Evolutionary conservation across 2,888 invertebrate species (phyloP).

Genomic region (Drosophila macrospina): DNA sequence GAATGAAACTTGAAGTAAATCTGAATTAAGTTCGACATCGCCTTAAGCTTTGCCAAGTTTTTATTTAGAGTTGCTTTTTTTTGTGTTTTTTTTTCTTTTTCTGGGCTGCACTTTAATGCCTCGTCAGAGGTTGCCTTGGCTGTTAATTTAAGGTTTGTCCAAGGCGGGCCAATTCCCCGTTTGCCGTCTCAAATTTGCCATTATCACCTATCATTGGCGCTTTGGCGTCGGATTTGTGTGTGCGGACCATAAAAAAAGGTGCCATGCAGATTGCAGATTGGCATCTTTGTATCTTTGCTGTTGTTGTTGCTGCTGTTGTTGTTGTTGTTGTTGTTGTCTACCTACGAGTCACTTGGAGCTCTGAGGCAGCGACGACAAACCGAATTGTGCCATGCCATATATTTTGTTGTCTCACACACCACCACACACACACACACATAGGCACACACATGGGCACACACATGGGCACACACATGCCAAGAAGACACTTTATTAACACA

Average conservation of each 20-base stretch:
- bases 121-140: neutral
- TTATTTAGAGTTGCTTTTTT: no score
- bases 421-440: conserved; percentile 48
- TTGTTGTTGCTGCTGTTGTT: conserved; percentile 17
- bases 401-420: conserved; percentile 50
- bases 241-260: conserved; percentile 74
- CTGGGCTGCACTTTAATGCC: conserved; percentile 31
- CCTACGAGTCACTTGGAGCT: conserved; percentile 13
- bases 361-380: conserved; percentile 7
- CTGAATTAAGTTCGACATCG: no score
- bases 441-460: conserved; percentile 11
- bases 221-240: conserved; percentile 76
- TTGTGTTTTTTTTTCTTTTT: neutral
- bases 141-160: conserved; percentile 38
- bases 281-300: conserved; percentile 72
- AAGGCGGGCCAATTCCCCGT: conserved; percentile 12
- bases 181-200: conserved; percentile 72
- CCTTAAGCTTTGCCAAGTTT: no score
- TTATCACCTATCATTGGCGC: conserved; percentile 83
- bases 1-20: no score
- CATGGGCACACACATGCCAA: conserved; percentile 8
- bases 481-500: conserved; percentile 28
- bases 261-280: conserved; percentile 85
- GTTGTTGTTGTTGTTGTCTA: conserved; percentile 23
- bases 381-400: conserved; percentile 46